Conservation (phyloP, 2,113 vertebrate genomes). For the Seriola rivoliana region DNA sequence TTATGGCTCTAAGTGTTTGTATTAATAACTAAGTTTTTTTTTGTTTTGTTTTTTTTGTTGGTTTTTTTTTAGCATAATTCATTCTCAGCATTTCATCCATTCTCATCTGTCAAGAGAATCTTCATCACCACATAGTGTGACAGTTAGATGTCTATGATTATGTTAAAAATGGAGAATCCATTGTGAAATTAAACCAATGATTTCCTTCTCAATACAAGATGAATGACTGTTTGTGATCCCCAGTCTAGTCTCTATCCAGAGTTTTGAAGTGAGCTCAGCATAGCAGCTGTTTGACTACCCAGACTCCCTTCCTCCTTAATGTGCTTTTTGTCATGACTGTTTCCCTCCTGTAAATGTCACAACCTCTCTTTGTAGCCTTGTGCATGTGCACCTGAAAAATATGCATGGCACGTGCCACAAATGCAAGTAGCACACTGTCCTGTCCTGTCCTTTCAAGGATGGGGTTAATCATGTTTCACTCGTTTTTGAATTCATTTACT, state of each 20-base stretch:
- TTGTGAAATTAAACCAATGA: slow-evolving; percentile 18
- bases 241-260: slow-evolving; percentile 27
- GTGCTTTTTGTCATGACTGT: slow-evolving; percentile 39
- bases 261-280: slow-evolving; percentile 48
- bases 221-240: slow-evolving; percentile 32
- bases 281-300: slow-evolving; percentile 77
- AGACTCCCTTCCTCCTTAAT: slow-evolving; percentile 75
- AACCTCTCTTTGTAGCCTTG: slow-evolving; percentile 9
- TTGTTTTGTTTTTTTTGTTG: slow-evolving; percentile 5
- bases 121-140: neutral
- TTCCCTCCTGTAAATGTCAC: slow-evolving; percentile 21
- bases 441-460: slow-evolving; percentile 16
- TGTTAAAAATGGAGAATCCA: slow-evolving; percentile 9
- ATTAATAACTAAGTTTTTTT: neutral
- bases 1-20: slow-evolving; percentile 14
- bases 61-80: neutral
- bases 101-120: slow-evolving; percentile 26
- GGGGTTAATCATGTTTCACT: neutral
- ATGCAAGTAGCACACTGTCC: neutral
- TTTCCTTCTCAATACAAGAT: neutral
- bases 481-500: neutral
- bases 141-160: slow-evolving; percentile 11
- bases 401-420: slow-evolving; percentile 46
- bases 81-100: slow-evolving; percentile 37
- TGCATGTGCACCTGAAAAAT: slow-evolving; percentile 59